phyloP scores from a whole-genome alignment of 2,797 vertebrate species.

The Danio aesculapii region DNA sequence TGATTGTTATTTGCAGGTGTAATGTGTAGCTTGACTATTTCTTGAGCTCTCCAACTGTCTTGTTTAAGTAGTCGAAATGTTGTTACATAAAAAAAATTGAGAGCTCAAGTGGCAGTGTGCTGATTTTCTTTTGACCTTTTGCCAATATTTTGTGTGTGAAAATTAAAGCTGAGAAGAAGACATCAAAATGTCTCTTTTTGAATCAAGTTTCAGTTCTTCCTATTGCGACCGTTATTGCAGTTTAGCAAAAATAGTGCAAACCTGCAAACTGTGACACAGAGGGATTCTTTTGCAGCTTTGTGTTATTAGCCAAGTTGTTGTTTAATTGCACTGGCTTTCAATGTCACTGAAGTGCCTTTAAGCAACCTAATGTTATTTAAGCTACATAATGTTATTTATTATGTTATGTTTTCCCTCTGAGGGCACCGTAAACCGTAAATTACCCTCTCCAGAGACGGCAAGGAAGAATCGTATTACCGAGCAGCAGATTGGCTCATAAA shows the following conservation, averaged over 20 bases:
- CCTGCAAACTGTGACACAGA: not conserved
- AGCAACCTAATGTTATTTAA: constrained; percentile 39
- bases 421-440: constrained; percentile 43
- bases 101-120: too few relatives aligned
- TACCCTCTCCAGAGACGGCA: constrained; percentile 49
- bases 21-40: too few relatives aligned
- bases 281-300: not conserved
- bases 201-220: not conserved
- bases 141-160: not conserved
- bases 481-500: constrained; percentile 60
- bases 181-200: not conserved
- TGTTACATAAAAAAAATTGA: too few relatives aligned
- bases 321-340: constrained; percentile 24
- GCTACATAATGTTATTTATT: constrained; percentile 41
- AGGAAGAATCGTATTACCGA: constrained; percentile 45
- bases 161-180: not conserved
- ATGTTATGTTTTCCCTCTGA: constrained; percentile 53
- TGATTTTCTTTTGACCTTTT: too few relatives aligned
- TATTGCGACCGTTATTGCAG: not conserved
- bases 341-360: constrained; percentile 34
- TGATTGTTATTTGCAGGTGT: too few relatives aligned
- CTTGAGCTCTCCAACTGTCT: too few relatives aligned
- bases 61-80: too few relatives aligned
- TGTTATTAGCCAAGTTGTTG: constrained; percentile 28
- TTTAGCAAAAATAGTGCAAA: constrained; percentile 7